Evolutionary conservation across 2,797 vertebrate species (phyloP).

Genomic region (Lepilemur ruficaudatus): DNA sequence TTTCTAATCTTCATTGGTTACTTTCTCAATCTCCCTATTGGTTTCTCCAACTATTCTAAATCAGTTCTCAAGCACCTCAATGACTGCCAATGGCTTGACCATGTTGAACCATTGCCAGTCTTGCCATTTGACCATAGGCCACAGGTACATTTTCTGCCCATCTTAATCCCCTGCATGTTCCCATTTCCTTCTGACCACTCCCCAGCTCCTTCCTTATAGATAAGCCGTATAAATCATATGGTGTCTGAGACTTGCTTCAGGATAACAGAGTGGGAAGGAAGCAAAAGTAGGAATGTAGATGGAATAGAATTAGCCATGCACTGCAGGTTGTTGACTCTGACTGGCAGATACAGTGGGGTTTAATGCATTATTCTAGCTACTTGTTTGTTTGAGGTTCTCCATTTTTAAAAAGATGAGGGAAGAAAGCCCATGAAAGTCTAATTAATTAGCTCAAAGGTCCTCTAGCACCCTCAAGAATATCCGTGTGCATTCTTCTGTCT

Average conservation of each 20-base stretch:
- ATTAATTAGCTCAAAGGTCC: constrained; percentile 16
- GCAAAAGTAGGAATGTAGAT: constrained; percentile 17
- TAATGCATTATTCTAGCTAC: background rate
- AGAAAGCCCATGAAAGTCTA: constrained; percentile 15
- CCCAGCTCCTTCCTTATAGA: constrained; percentile 35
- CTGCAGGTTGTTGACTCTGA: background rate
- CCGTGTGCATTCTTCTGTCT: background rate
- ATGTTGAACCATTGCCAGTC: background rate
- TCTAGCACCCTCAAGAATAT: background rate
- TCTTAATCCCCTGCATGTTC: background rate
- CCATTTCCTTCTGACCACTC: background rate
- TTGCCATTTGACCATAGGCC: background rate
- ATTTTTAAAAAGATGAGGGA: background rate
- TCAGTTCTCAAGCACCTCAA: constrained; percentile 6
- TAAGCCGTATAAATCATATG: constrained; percentile 26
- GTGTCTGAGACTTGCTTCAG: constrained; percentile 21
- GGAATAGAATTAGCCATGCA: background rate
- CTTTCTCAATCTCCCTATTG: constrained; percentile 2
- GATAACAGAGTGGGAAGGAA: background rate
- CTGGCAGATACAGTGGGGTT: background rate
- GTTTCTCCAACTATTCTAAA: constrained; percentile 41
- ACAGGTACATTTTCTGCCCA: background rate
- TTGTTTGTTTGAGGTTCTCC: constrained; percentile 26
- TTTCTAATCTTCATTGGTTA: constrained; percentile 37
- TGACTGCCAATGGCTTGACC: background rate